Conservation (phyloP, 2,888 invertebrate genomes). For the Tetramorium bicarinatum region DNA sequence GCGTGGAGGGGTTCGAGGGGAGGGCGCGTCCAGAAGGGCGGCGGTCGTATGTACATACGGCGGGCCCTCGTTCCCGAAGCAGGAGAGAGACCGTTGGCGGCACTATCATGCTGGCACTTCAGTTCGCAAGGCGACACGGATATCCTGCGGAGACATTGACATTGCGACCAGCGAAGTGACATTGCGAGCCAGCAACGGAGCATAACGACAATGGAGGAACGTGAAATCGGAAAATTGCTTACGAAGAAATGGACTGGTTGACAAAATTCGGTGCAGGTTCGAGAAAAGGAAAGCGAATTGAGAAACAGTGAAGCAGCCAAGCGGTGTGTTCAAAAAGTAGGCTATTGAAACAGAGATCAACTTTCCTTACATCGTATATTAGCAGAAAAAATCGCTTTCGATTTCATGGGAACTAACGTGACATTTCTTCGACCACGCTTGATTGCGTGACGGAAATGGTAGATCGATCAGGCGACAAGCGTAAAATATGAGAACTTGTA, state of each 20-base stretch:
- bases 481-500: not conserved
- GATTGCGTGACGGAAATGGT: not conserved
- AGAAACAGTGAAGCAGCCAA: conserved; percentile 2
- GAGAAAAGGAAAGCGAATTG: not conserved
- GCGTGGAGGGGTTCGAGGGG: conserved; percentile 52
- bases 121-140: conserved; percentile 60
- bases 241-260: not conserved
- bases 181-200: conserved; percentile 36
- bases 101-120: conserved; percentile 50
- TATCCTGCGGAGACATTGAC: conserved; percentile 74
- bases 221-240: not conserved
- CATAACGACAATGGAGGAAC: conserved; percentile 30
- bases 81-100: conserved; percentile 39
- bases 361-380: not conserved
- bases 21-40: conserved; percentile 58
- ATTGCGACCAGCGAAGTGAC: conserved; percentile 53
- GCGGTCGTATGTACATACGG: conserved; percentile 7
- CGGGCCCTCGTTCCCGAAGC: conserved; percentile 35
- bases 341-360: conserved; percentile 15
- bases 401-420: not conserved
- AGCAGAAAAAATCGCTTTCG: not conserved
- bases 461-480: not conserved
- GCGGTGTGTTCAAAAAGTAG: conserved; percentile 10
- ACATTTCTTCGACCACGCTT: not conserved
- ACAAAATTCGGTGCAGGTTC: not conserved